These are phyloP conservation scores for Dastarcus helophoroides DNA, from an alignment of 2,888 invertebrate species.

Conservation along the genomic window DNA sequence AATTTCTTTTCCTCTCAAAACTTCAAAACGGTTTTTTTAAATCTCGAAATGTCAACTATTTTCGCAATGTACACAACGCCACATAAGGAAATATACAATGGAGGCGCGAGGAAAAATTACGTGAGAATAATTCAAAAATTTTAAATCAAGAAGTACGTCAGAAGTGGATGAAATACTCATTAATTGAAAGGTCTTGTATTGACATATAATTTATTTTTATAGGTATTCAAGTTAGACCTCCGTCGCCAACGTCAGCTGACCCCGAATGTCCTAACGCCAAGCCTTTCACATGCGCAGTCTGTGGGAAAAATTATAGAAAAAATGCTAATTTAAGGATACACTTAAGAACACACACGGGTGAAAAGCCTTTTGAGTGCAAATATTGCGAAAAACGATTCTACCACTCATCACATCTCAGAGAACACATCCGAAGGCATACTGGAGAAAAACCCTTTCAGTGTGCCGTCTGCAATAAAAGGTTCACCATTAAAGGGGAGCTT, in stretches of 20 bases:
- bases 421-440: conserved; percentile 33
- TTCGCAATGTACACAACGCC: too few relatives aligned
- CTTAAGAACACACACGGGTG: conserved; percentile 34
- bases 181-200: too few relatives aligned
- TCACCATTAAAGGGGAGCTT: conserved; percentile 33
- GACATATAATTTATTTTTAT: conserved; percentile 1
- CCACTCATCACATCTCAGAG: conserved; percentile 33
- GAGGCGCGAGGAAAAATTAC: too few relatives aligned
- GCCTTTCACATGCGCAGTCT: conserved; percentile 27
- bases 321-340: conserved; percentile 34
- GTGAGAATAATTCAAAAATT: too few relatives aligned
- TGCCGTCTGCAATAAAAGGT: conserved; percentile 30
- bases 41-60: too few relatives aligned
- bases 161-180: too few relatives aligned
- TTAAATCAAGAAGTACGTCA: too few relatives aligned
- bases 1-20: too few relatives aligned
- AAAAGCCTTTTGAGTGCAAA: conserved; percentile 35
- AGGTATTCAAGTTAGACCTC: conserved; percentile 29
- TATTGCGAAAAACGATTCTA: conserved; percentile 34
- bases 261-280: conserved; percentile 13
- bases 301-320: conserved; percentile 31
- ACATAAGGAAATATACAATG: too few relatives aligned
- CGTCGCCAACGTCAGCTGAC: conserved; percentile 18
- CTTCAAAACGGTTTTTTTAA: too few relatives aligned
- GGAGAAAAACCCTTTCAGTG: conserved; percentile 35